A percentile compares a stretch with the other conserved stretches of the same genome.
Conservation (phyloP, 2,797 vertebrate species). For the Corythornis leucogaster region DNA sequence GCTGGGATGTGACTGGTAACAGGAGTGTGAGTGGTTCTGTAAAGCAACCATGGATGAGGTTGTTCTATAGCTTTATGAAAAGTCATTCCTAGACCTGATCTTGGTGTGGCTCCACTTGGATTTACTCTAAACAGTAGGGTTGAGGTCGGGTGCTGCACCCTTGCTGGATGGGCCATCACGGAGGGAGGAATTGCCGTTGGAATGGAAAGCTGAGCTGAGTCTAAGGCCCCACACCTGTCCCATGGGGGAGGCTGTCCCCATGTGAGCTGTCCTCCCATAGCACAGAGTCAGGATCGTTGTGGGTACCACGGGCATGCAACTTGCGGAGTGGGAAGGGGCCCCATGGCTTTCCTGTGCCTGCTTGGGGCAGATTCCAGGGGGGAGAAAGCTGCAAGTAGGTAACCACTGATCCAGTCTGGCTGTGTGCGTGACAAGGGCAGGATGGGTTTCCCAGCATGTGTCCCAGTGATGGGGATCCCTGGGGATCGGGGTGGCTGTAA, state of each 20-base stretch:
- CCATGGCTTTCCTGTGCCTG: accelerated
- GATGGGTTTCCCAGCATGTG: not conserved
- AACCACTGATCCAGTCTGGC: not conserved
- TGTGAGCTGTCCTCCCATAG: not conserved
- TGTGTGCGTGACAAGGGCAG: not conserved
- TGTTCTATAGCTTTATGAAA: not conserved
- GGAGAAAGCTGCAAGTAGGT: accelerated
- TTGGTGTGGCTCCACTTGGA: not conserved
- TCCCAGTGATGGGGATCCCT: not conserved
- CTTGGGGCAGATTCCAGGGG: not conserved
- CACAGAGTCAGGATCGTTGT: accelerated
- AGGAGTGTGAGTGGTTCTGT: not conserved
- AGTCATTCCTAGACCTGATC: not conserved
- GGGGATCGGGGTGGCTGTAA: not conserved
- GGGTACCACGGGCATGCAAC: not conserved
- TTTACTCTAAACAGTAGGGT: not conserved
- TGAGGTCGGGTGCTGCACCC: accelerated
- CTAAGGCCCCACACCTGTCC: not conserved
- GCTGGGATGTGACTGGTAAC: not conserved
- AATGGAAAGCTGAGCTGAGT: not conserved
- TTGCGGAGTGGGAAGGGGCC: accelerated
- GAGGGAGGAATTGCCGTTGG: not conserved
- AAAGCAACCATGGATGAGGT: not conserved
- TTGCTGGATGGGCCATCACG: accelerated
- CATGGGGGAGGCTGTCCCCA: not conserved